These are phyloP conservation scores for Addax nasomaculatus DNA, from an alignment of 2,113 vertebrate species.

Conservation along the genomic window DNA sequence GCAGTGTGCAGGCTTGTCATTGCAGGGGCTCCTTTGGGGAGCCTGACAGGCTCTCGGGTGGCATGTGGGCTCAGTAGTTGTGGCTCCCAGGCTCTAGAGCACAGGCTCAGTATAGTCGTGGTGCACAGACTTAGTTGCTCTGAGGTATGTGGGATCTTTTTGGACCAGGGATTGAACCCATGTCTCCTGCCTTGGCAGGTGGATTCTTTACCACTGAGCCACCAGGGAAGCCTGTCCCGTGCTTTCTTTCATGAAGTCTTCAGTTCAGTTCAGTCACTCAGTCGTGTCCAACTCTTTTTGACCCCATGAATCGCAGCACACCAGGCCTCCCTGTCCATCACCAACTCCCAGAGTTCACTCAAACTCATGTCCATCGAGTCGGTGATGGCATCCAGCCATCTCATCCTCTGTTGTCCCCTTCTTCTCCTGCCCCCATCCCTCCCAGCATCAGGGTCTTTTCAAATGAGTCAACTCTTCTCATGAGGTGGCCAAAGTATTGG, in stretches of 20 bases:
- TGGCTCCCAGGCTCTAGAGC: background rate
- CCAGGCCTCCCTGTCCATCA: no score
- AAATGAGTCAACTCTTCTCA: no score
- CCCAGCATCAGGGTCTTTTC: no score
- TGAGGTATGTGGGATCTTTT: background rate
- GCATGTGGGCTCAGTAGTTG: fast-evolving
- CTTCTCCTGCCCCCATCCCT: no score
- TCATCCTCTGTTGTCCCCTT: no score
- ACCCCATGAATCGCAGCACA: no score
- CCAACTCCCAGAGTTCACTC: no score
- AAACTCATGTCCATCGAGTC: no score
- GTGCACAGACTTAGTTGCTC: fast-evolving
- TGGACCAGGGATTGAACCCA: background rate
- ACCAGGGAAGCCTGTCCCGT: background rate
- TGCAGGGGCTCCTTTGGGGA: background rate
- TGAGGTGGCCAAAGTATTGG: no score
- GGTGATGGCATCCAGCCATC: no score
- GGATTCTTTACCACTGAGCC: background rate
- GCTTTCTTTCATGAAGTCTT: background rate
- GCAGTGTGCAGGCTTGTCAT: background rate
- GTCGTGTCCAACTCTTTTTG: fast-evolving
- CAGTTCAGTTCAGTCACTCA: no score
- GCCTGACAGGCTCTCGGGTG: background rate
- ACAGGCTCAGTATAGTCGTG: background rate
- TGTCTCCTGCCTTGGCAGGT: background rate